Evolutionary conservation across 2,888 invertebrate species (phyloP).

Genomic region (Barypeithes pellucidus): DNA sequence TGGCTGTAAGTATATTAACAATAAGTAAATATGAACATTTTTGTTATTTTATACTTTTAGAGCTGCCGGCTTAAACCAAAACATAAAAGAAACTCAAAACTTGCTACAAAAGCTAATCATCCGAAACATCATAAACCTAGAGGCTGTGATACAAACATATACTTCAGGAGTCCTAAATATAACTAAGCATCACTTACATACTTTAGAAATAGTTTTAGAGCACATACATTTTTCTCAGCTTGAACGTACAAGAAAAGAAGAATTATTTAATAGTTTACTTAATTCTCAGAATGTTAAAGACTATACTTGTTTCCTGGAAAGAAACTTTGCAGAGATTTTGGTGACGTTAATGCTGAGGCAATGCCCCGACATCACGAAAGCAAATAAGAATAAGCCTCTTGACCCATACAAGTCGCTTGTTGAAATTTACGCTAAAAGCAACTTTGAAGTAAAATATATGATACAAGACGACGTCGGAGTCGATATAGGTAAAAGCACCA

Average conservation of each 20-base stretch:
- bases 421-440: conserved; percentile 62
- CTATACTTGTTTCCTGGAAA: conserved; percentile 51
- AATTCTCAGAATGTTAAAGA: conserved; percentile 57
- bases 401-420: conserved; percentile 59
- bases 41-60: conserved; percentile 61
- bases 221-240: conserved; percentile 63
- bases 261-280: conserved; percentile 61
- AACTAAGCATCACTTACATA: conserved; percentile 66
- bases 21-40: not conserved
- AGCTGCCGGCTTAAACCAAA: conserved; percentile 71
- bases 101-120: conserved; percentile 69
- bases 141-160: conserved; percentile 68
- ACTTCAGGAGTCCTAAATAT: conserved; percentile 67
- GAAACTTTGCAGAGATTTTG: conserved; percentile 60
- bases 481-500: conserved; percentile 21
- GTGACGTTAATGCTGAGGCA: conserved; percentile 63
- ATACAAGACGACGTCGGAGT: not conserved
- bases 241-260: conserved; percentile 56
- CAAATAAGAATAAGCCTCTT: conserved; percentile 26
- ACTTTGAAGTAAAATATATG: conserved; percentile 58
- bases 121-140: conserved; percentile 62
- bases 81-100: conserved; percentile 68
- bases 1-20: too few species aligned
- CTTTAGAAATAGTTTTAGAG: conserved; percentile 67
- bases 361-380: conserved; percentile 57